Percentiles rank a stretch among this genome's conserved stretches.
These are phyloP conservation scores for Rhinoraja longicauda DNA, from an alignment of 2,797 vertebrate genomes.

Conservation along the genomic window DNA sequence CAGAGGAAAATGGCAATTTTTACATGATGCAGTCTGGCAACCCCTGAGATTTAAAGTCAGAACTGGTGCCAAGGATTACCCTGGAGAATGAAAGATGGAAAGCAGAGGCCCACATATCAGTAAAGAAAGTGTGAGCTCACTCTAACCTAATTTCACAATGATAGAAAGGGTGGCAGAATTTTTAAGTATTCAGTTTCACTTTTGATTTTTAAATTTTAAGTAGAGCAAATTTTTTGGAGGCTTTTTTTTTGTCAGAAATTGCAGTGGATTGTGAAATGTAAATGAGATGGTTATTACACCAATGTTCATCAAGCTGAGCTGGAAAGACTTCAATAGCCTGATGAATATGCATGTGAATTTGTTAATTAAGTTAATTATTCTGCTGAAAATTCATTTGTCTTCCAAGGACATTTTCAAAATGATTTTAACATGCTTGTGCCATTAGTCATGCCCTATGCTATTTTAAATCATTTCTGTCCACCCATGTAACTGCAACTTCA, in stretches of 20 bases:
- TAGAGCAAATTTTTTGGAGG: slow-evolving; percentile 64
- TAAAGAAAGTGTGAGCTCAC: background rate
- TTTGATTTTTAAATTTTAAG: slow-evolving; percentile 41
- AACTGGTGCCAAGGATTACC: slow-evolving; percentile 95
- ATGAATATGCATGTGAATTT: slow-evolving; percentile 99
- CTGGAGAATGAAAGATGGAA: slow-evolving; percentile 75
- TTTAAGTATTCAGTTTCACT: slow-evolving; percentile 24
- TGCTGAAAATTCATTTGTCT: slow-evolving; percentile 99
- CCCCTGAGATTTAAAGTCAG: slow-evolving; percentile 96
- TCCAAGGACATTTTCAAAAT: slow-evolving; percentile 99
- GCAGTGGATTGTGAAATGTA: slow-evolving; percentile 98
- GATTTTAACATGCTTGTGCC: slow-evolving; percentile 98
- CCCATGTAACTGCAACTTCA: slow-evolving; percentile 44
- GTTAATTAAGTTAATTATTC: slow-evolving; percentile 99
- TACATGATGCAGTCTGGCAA: slow-evolving; percentile 89
- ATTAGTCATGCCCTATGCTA: slow-evolving; percentile 97
- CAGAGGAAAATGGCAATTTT: slow-evolving; percentile 81
- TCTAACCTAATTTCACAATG: slow-evolving; percentile 8
- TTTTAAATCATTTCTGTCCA: slow-evolving; percentile 91
- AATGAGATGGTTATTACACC: slow-evolving; percentile 99
- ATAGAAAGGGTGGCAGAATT: background rate
- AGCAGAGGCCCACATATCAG: slow-evolving; percentile 52
- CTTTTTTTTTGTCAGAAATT: slow-evolving; percentile 63
- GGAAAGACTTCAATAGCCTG: slow-evolving; percentile 99
- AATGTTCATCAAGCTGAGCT: slow-evolving; percentile 99